Percentiles rank a stretch among this genome's conserved stretches.
These are phyloP conservation scores for Falcaria lacertinaria DNA, from an alignment of 2,888 invertebrate genomes.

Conservation along the genomic window DNA sequence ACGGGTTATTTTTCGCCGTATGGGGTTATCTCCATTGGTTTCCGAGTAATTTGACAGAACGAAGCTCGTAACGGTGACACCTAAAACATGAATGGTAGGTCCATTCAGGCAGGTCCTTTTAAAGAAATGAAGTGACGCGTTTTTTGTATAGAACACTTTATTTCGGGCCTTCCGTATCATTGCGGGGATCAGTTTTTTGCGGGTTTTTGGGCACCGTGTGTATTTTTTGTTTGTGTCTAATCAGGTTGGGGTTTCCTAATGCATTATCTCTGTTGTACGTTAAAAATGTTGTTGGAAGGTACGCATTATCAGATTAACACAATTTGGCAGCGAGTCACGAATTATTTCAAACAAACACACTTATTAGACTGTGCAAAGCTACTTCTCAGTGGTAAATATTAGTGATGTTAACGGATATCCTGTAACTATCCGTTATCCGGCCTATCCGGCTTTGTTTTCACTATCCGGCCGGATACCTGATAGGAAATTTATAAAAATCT, in stretches of 20 bases:
- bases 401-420: too few relatives aligned
- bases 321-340: neutral
- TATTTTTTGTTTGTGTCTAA: neutral
- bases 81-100: conserved; percentile 1
- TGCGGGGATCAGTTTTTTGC: neutral
- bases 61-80: conserved; percentile 3
- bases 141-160: conserved; percentile 1
- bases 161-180: conserved; percentile 2
- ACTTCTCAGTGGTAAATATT: too few relatives aligned
- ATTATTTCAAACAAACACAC: conserved; percentile 10
- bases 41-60: conserved; percentile 33
- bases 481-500: too few relatives aligned
- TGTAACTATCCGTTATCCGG: too few relatives aligned
- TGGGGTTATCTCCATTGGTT: conserved; percentile 34
- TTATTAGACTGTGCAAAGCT: conserved; percentile 11
- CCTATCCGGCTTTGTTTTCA: too few relatives aligned
- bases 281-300: neutral
- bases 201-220: neutral
- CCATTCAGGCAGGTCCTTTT: conserved; percentile 1
- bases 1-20: neutral
- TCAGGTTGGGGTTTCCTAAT: neutral
- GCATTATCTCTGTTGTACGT: neutral
- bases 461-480: too few relatives aligned
- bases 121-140: neutral
- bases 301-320: neutral